Evolutionary conservation across 2,888 invertebrate genomes (phyloP).

Genomic region (Macropis europaea): DNA sequence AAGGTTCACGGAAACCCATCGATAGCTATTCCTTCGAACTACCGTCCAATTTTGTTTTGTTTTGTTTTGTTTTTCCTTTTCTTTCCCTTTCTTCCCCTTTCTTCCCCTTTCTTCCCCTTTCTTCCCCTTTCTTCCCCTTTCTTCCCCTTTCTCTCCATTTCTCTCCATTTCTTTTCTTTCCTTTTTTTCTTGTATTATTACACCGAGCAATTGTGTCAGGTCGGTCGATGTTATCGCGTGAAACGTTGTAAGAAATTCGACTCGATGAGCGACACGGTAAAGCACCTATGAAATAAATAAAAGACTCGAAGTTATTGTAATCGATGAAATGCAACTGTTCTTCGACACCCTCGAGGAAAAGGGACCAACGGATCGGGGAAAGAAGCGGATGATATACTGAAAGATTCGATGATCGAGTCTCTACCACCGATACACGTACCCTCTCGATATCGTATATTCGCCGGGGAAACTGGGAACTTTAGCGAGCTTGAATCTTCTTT

Average conservation of each 20-base stretch:
- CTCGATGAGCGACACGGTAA: neutral
- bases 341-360: slow-evolving; percentile 12
- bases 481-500: slow-evolving; percentile 53
- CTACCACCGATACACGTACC: neutral
- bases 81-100: neutral
- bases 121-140: too few relatives aligned
- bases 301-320: slow-evolving; percentile 19
- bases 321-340: slow-evolving; percentile 17
- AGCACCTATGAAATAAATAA: slow-evolving; percentile 24
- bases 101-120: too few relatives aligned
- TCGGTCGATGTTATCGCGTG: slow-evolving; percentile 9
- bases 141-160: slow-evolving; percentile 10
- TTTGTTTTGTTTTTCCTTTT: too few relatives aligned
- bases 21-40: neutral
- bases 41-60: neutral
- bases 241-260: slow-evolving; percentile 14
- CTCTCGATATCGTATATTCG: slow-evolving; percentile 38
- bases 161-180: too few relatives aligned
- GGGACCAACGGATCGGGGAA: neutral
- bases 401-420: neutral
- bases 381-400: neutral
- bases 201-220: neutral
- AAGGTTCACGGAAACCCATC: slow-evolving; percentile 1
- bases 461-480: slow-evolving; percentile 51
- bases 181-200: neutral